Evolutionary conservation across 2,113 vertebrate species (phyloP).

Genomic region (Hyperopisus bebe): DNA sequence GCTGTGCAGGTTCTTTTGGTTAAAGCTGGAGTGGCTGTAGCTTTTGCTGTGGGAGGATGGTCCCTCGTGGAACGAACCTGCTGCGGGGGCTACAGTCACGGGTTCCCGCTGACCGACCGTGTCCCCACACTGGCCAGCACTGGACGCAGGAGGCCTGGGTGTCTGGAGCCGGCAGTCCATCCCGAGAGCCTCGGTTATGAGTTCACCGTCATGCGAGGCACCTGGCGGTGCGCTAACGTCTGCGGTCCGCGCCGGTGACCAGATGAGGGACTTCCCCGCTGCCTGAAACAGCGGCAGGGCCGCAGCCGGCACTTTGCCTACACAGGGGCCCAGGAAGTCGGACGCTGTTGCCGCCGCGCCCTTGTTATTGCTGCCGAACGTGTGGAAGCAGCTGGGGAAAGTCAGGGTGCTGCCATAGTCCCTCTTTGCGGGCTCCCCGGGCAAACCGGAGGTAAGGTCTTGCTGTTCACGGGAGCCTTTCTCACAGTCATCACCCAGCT

Average conservation of each 20-base stretch:
- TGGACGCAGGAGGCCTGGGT: slow-evolving; percentile 41
- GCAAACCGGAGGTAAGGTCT: slow-evolving; percentile 41
- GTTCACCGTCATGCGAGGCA: slow-evolving; percentile 44
- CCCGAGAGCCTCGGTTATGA: slow-evolving; percentile 51
- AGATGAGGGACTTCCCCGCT: slow-evolving; percentile 79
- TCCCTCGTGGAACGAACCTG: slow-evolving; percentile 54
- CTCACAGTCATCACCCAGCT: slow-evolving; percentile 69
- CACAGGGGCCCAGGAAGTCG: slow-evolving; percentile 58
- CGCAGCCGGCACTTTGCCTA: slow-evolving; percentile 41
- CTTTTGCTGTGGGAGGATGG: slow-evolving; percentile 62
- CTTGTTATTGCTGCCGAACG: slow-evolving; percentile 65
- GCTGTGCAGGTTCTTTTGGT: slow-evolving; percentile 70
- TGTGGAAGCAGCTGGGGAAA: slow-evolving; percentile 56
- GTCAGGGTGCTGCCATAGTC: slow-evolving; percentile 61
- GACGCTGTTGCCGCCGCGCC: slow-evolving; percentile 41
- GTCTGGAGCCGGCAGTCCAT: slow-evolving; percentile 58
- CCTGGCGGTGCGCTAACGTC: slow-evolving; percentile 58
- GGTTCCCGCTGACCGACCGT: slow-evolving; percentile 52
- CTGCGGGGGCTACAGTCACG: slow-evolving; percentile 41
- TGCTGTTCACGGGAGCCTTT: slow-evolving; percentile 49
- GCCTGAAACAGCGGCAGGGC: slow-evolving; percentile 62
- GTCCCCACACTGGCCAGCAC: slow-evolving; percentile 44
- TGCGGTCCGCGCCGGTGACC: slow-evolving; percentile 85
- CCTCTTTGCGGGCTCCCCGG: slow-evolving; percentile 51
- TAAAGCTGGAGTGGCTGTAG: slow-evolving; percentile 62